Conservation (phyloP, 2,797 vertebrate genomes). For the Decapterus maruadsi region DNA sequence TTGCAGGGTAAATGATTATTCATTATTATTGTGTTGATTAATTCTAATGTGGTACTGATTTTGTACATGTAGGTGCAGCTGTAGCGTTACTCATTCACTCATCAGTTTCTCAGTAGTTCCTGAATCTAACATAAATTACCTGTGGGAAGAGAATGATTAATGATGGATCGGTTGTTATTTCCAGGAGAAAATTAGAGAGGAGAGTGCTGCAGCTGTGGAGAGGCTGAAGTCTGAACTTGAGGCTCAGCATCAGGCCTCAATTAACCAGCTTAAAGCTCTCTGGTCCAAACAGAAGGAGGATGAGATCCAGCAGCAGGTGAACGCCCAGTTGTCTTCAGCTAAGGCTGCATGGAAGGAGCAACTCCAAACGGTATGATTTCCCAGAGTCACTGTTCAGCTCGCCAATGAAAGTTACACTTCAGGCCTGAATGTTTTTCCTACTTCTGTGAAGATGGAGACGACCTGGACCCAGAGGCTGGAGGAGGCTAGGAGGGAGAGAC, state of each 20-base stretch:
- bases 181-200: slow-evolving; percentile 82
- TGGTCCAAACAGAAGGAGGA: slow-evolving; percentile 87
- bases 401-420: not conserved
- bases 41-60: not conserved
- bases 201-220: slow-evolving; percentile 80
- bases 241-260: slow-evolving; percentile 79
- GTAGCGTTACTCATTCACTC: too few relatives aligned
- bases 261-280: slow-evolving; percentile 80
- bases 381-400: not conserved
- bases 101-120: not conserved
- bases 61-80: not conserved
- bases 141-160: not conserved
- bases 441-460: slow-evolving; percentile 83
- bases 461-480: slow-evolving; percentile 87
- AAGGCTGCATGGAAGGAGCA: slow-evolving; percentile 85
- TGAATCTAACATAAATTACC: not conserved
- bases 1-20: not conserved
- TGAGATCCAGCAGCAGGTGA: slow-evolving; percentile 79
- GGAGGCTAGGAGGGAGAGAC: slow-evolving; percentile 68
- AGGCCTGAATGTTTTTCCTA: not conserved
- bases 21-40: not conserved
- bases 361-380: slow-evolving; percentile 81
- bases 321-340: slow-evolving; percentile 77
- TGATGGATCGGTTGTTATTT: slow-evolving; percentile 26
- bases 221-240: slow-evolving; percentile 85